A percentile compares a stretch with the other conserved stretches of the same genome.
phyloP scores from a whole-genome alignment of 2,797 vertebrate genomes.

The Cynodonichthys magdalenae region DNA sequence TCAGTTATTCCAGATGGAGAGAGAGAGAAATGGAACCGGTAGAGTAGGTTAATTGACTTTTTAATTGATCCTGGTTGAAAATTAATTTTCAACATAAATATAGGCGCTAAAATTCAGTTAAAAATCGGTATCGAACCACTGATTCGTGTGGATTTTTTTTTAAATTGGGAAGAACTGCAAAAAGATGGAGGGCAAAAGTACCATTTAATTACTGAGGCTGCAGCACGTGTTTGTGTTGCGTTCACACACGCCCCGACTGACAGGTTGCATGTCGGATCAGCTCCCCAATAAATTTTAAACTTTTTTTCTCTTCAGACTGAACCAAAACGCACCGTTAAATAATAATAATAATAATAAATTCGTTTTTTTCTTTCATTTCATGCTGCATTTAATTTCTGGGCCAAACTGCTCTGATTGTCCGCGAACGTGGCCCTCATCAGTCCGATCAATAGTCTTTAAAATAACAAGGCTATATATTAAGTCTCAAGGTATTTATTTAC shows the following conservation, averaged over 20 bases:
- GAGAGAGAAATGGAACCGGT: too few relatives aligned
- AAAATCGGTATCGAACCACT: constrained; percentile 30
- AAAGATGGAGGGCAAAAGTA: constrained; percentile 29
- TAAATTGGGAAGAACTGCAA: constrained; percentile 25
- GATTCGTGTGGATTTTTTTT: constrained; percentile 32
- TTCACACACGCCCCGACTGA: background rate
- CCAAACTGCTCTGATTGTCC: constrained; percentile 10
- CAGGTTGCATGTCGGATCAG: too few relatives aligned
- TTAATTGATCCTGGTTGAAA: too few relatives aligned
- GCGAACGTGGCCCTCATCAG: constrained; percentile 34
- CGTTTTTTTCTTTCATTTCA: too few relatives aligned
- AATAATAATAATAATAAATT: too few relatives aligned
- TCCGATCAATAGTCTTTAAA: background rate
- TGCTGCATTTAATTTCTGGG: constrained; percentile 1
- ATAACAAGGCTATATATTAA: too few relatives aligned
- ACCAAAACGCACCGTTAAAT: too few relatives aligned
- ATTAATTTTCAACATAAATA: background rate
- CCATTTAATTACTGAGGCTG: constrained; percentile 29
- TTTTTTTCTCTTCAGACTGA: too few relatives aligned
- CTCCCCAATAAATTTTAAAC: too few relatives aligned
- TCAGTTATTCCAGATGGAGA: too few relatives aligned
- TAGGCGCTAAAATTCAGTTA: background rate
- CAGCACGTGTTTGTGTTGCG: constrained; percentile 31
- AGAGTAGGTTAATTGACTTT: too few relatives aligned
- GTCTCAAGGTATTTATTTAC: too few relatives aligned